These are phyloP conservation scores for Fabriciana adippe DNA, from an alignment of 2,888 invertebrate genomes.

Conservation along the genomic window DNA sequence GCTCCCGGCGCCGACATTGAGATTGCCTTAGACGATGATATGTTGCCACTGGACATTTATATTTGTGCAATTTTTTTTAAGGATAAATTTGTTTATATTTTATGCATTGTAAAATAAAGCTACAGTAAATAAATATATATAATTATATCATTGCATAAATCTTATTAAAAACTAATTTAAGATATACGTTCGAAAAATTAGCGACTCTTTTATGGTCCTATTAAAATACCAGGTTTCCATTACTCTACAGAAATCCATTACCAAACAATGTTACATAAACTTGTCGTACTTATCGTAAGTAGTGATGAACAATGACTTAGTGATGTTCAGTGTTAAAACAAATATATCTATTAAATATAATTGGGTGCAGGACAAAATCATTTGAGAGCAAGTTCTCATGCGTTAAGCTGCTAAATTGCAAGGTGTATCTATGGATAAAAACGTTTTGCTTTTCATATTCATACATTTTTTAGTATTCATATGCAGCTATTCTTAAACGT, in stretches of 20 bases:
- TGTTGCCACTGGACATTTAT: slow-evolving; percentile 77
- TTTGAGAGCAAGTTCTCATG: slow-evolving; percentile 1
- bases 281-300: neutral
- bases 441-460: neutral
- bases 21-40: slow-evolving; percentile 87
- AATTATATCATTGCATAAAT: too few species aligned
- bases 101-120: too few species aligned
- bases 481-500: too few species aligned
- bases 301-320: slow-evolving; percentile 9
- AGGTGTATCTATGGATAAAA: neutral
- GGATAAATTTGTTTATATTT: too few species aligned
- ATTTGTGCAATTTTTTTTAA: slow-evolving; percentile 11
- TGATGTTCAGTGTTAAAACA: slow-evolving; percentile 26
- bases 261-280: neutral
- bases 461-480: too few species aligned
- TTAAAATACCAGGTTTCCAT: neutral
- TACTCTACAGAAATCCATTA: neutral
- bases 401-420: slow-evolving; percentile 9
- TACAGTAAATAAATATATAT: too few species aligned
- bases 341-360: neutral
- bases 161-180: too few species aligned
- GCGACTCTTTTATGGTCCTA: too few species aligned
- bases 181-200: too few species aligned
- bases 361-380: neutral
- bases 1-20: slow-evolving; percentile 94